phyloP scores from a whole-genome alignment of 1,140 invertebrate species.

The Sitophilus oryzae region DNA sequence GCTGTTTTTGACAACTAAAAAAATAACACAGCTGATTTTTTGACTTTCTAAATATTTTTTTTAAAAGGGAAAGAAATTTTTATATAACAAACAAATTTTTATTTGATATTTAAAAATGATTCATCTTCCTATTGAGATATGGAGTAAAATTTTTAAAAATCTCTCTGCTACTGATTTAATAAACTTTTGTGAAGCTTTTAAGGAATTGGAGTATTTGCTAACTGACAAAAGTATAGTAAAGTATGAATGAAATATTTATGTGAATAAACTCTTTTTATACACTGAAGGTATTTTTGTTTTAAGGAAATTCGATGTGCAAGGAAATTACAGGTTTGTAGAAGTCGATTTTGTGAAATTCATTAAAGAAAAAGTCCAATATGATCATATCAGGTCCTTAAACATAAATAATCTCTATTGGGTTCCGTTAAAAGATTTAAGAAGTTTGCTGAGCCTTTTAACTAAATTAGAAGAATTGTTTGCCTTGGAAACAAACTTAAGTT shows the following conservation, averaged over 20 bases:
- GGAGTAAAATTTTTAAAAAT: constrained; percentile 14
- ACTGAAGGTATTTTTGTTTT: constrained; percentile 1
- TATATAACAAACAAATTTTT: too few species aligned
- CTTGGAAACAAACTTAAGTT: constrained; percentile 22
- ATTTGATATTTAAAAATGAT: not conserved
- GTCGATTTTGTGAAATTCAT: constrained; percentile 6
- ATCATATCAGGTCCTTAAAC: constrained; percentile 19
- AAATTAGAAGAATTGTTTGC: constrained; percentile 24
- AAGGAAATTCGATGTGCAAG: constrained; percentile 15
- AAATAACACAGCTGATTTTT: too few species aligned
- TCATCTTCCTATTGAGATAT: constrained; percentile 9
- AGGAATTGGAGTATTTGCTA: constrained; percentile 4
- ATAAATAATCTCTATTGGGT: constrained; percentile 28
- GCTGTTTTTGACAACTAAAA: too few species aligned
- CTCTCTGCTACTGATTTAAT: constrained; percentile 13
- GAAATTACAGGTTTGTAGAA: constrained; percentile 14
- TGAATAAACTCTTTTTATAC: not conserved
- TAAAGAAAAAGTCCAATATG: constrained; percentile 11
- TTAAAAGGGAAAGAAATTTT: too few species aligned
- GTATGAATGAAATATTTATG: constrained; percentile 11
- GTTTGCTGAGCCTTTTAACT: constrained; percentile 13
- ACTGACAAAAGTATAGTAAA: constrained; percentile 5
- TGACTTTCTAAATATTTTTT: too few species aligned
- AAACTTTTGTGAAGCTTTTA: constrained; percentile 15
- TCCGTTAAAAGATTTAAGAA: constrained; percentile 12